Percentiles rank a stretch among this genome's conserved stretches.
Conservation (phyloP, 2,113 vertebrate species). For the Onychorhynchus coronatus region DNA sequence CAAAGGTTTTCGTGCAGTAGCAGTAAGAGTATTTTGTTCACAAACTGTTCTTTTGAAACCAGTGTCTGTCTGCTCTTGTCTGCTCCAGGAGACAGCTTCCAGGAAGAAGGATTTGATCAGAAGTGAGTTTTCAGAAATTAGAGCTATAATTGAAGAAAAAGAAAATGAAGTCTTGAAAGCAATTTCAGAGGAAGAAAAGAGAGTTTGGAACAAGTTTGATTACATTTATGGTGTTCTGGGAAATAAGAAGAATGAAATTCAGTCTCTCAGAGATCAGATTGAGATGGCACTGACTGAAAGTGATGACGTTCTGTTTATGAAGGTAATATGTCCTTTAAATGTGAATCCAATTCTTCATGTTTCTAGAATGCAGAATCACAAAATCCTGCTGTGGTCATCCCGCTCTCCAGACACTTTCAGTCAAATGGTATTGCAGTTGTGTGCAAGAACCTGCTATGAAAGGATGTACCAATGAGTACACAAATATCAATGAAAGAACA, state of each 20-base stretch:
- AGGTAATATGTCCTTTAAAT: conserved; percentile 73
- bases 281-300: conserved; percentile 70
- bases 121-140: conserved; percentile 80
- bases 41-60: background rate
- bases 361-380: background rate
- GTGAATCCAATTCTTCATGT: background rate
- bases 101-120: conserved; percentile 71
- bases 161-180: conserved; percentile 66
- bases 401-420: background rate
- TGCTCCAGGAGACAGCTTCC: conserved; percentile 70
- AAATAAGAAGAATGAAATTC: conserved; percentile 78
- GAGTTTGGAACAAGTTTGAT: conserved; percentile 71
- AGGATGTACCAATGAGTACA: background rate
- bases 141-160: conserved; percentile 73
- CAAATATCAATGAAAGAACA: background rate
- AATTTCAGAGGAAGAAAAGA: conserved; percentile 81
- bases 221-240: conserved; percentile 69
- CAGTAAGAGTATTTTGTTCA: background rate
- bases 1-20: background rate
- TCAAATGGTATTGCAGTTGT: background rate
- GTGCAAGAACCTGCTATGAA: background rate
- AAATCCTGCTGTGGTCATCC: background rate
- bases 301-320: conserved; percentile 82
- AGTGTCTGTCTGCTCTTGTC: background rate
- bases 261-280: conserved; percentile 71